Evolutionary conservation across 2,113 vertebrate genomes (phyloP).

Genomic region (Protomyctophum bolini): DNA sequence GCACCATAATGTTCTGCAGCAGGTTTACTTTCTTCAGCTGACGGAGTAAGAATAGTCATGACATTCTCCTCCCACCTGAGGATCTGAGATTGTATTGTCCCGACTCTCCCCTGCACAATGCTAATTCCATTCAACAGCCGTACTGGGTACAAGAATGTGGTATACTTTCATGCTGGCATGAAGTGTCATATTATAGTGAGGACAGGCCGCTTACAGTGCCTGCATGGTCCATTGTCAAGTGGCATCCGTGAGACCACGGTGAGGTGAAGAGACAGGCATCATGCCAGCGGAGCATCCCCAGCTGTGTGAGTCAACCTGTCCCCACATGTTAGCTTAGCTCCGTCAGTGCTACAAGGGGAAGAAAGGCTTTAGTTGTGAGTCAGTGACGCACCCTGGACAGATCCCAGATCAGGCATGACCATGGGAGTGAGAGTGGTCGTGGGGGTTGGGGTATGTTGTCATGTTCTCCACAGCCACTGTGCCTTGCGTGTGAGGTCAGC

Average conservation of each 20-base stretch:
- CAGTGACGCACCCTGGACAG: conserved; percentile 66
- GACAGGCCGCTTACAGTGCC: conserved; percentile 50
- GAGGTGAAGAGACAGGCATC: conserved; percentile 74
- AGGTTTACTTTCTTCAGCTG: too few relatives aligned
- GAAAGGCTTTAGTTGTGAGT: conserved; percentile 63
- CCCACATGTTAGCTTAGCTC: conserved; percentile 60
- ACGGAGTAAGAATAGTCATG: too few relatives aligned
- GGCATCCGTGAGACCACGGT: conserved; percentile 52
- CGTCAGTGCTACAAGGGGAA: conserved; percentile 65
- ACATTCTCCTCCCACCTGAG: too few relatives aligned
- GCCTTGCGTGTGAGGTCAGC: background rate
- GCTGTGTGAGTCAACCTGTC: conserved; percentile 76
- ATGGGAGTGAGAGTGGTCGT: conserved; percentile 1
- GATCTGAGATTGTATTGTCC: too few relatives aligned
- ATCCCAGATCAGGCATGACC: conserved; percentile 40
- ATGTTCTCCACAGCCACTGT: conserved; percentile 19
- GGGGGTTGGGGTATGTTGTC: conserved; percentile 32
- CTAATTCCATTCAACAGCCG: too few relatives aligned
- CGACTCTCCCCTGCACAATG: too few relatives aligned
- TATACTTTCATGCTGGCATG: conserved; percentile 35
- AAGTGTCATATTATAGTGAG: conserved; percentile 44
- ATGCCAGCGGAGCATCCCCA: conserved; percentile 68
- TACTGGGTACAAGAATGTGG: too few relatives aligned
- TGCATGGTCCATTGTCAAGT: conserved; percentile 62
- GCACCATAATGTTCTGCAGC: too few relatives aligned